Percentiles rank a stretch among this genome's conserved stretches.
phyloP scores from a whole-genome alignment of 2,888 invertebrate genomes.

The Exephanes ischioxanthus region DNA sequence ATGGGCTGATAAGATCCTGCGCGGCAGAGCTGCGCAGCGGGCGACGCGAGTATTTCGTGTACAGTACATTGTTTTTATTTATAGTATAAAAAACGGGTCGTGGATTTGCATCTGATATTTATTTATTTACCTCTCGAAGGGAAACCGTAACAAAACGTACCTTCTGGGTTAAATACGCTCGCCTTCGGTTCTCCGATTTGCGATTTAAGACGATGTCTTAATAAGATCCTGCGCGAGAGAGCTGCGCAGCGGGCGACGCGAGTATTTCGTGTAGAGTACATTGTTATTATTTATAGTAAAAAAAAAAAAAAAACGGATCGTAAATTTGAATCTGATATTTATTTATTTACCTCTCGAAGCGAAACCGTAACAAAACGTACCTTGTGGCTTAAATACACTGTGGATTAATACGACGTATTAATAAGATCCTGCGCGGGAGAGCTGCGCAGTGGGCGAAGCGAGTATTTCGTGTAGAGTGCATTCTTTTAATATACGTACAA shows the following conservation, averaged over 20 bases:
- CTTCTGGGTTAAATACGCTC: too few relatives aligned
- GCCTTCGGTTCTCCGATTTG: background rate
- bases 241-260: too few relatives aligned
- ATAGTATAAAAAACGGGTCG: background rate
- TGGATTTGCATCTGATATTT: slow-evolving; percentile 10
- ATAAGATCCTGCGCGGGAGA: background rate
- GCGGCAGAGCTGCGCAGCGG: too few relatives aligned
- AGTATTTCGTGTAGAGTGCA: too few relatives aligned
- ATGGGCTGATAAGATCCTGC: background rate
- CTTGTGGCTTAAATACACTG: too few relatives aligned
- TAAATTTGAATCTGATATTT: too few relatives aligned
- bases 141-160: too few relatives aligned
- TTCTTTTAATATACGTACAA: too few relatives aligned
- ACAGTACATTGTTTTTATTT: too few relatives aligned
- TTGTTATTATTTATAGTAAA: background rate
- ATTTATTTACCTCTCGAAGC: background rate
- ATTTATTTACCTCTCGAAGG: background rate
- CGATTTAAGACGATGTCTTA: background rate
- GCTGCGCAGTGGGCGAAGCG: too few relatives aligned
- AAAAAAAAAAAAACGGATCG: background rate
- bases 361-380: background rate
- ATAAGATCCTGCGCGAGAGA: background rate
- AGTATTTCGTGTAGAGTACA: too few relatives aligned
- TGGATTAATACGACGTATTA: background rate
- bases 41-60: too few relatives aligned